phyloP scores from a whole-genome alignment of 2,113 vertebrate genomes.

The Hyaena hyaena region DNA sequence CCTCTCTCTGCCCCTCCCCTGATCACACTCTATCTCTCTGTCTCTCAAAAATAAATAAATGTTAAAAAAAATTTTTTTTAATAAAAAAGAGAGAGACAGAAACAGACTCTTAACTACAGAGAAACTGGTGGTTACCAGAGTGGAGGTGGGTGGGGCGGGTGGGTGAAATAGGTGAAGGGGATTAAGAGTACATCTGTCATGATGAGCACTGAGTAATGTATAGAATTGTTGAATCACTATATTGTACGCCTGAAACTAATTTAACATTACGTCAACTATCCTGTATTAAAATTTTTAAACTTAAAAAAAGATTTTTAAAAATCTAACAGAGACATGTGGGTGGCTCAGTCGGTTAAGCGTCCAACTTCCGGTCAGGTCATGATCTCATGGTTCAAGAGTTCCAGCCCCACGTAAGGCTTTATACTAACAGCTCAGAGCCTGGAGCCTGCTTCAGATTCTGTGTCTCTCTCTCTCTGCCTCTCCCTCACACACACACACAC shows the following conservation, averaged over 20 bases:
- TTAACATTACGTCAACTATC: background rate
- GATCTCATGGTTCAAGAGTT: no score
- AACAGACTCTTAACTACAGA: background rate
- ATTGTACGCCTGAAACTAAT: background rate
- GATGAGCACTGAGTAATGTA: background rate
- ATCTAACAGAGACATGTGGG: background rate
- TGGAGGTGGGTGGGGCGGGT: background rate
- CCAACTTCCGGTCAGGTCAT: no score
- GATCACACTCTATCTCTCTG: no score
- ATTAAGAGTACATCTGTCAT: background rate
- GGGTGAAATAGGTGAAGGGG: background rate
- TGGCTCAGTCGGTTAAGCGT: no score
- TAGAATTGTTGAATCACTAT: background rate
- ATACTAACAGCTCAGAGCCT: no score
- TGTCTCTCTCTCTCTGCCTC: no score
- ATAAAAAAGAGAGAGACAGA: background rate
- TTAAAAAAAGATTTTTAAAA: background rate
- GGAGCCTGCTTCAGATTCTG: no score
- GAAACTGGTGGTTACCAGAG: background rate
- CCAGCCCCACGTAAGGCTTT: no score
- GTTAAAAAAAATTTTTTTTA: no score
- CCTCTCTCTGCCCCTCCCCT: no score
- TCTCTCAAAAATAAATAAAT: no score
- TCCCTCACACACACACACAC: no score
- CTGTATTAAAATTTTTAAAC: background rate